Evolutionary conservation across 2,888 invertebrate species (phyloP).

Genomic region (Pandemis heparana): DNA sequence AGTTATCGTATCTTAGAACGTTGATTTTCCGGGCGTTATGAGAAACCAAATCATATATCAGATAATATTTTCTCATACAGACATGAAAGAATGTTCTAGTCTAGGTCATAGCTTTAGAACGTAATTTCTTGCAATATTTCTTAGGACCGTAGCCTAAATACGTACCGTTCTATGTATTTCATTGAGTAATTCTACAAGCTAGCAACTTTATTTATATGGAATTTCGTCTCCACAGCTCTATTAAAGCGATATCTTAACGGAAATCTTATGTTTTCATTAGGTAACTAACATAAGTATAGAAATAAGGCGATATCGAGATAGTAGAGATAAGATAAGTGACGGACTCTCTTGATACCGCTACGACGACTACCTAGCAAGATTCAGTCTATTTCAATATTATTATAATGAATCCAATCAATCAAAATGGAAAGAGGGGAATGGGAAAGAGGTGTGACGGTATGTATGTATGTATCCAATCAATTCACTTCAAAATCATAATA

Average conservation of each 20-base stretch:
- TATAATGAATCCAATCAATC: too few relatives aligned
- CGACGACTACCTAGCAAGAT: not conserved
- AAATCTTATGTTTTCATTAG: conserved; percentile 5
- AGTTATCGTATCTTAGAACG: too few relatives aligned
- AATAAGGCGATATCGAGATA: conserved; percentile 7
- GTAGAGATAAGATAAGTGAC: conserved; percentile 26
- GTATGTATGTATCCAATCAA: too few relatives aligned
- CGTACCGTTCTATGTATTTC: not conserved
- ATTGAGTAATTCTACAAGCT: not conserved
- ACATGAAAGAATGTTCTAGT: not conserved
- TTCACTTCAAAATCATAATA: too few relatives aligned
- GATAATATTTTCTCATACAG: not conserved
- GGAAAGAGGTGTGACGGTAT: too few relatives aligned
- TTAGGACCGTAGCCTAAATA: not conserved
- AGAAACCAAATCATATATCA: not conserved
- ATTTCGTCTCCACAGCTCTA: not conserved
- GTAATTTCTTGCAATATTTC: not conserved
- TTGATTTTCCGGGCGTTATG: too few relatives aligned
- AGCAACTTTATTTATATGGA: not conserved
- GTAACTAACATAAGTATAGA: conserved; percentile 18
- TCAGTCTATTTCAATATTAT: not conserved
- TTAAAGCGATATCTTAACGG: not conserved
- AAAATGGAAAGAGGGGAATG: too few relatives aligned
- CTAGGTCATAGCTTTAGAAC: not conserved
- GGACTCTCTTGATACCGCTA: not conserved